Conservation (phyloP, 2,888 invertebrate genomes). For the Chymomyza caudatula region DNA sequence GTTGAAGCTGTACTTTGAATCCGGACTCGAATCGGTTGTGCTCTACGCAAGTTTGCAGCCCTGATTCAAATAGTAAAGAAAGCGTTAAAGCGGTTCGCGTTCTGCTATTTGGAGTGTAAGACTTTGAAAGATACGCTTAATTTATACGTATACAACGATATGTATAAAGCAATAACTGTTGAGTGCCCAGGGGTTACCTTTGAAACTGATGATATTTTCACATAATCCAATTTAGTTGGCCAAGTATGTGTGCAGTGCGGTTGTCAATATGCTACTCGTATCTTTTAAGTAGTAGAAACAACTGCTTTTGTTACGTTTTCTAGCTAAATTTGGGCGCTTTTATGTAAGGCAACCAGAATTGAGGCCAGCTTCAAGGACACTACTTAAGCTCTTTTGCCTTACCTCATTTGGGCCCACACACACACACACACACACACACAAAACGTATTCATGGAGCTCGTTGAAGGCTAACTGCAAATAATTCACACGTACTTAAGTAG, state of each 20-base stretch:
- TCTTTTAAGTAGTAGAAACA: background rate
- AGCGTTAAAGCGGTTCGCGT: too few relatives aligned
- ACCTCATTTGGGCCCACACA: background rate
- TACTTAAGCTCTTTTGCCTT: background rate
- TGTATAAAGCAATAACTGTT: too few relatives aligned
- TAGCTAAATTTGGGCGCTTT: background rate
- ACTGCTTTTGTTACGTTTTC: background rate
- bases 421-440: background rate
- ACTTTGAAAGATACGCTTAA: too few relatives aligned
- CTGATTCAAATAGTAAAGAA: too few relatives aligned
- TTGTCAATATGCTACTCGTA: background rate
- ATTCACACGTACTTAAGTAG: conserved; percentile 32
- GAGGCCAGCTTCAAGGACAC: background rate
- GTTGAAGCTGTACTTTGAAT: too few relatives aligned
- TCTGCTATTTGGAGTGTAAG: too few relatives aligned
- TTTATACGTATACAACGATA: too few relatives aligned
- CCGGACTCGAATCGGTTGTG: too few relatives aligned
- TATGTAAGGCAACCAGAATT: background rate
- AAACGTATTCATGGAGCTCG: conserved; percentile 1
- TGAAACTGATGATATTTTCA: too few relatives aligned
- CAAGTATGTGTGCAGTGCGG: background rate
- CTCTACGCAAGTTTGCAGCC: too few relatives aligned
- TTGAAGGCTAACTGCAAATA: conserved; percentile 13
- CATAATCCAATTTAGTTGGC: too few relatives aligned
- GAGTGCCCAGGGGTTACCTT: too few relatives aligned